Evolutionary conservation across 2,113 vertebrate genomes (phyloP).

Genomic region (Acanthochromis polyacanthus): DNA sequence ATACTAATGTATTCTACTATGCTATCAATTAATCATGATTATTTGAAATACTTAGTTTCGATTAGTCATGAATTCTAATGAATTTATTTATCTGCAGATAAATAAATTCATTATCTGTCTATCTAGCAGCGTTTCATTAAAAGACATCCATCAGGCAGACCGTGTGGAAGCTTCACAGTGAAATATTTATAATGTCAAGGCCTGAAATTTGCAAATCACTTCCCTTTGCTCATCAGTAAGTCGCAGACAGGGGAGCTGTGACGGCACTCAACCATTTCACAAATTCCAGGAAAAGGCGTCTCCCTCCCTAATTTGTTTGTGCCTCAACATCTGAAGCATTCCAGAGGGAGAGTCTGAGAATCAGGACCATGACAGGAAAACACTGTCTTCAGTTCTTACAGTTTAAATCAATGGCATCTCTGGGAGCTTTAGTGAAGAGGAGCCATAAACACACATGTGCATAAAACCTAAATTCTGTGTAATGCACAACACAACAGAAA

Average conservation of each 20-base stretch:
- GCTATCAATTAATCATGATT: no score
- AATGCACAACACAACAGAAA: constrained; percentile 1
- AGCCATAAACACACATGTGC: background rate
- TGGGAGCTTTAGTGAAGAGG: background rate
- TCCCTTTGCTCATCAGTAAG: constrained; percentile 13
- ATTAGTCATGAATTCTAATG: no score
- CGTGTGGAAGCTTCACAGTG: background rate
- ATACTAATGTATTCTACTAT: no score
- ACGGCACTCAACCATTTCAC: constrained; percentile 6
- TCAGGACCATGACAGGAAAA: background rate
- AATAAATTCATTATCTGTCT: background rate
- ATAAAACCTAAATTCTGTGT: background rate
- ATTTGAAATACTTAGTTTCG: no score
- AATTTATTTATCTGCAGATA: no score
- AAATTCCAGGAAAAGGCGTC: constrained; percentile 56
- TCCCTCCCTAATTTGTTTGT: constrained; percentile 46
- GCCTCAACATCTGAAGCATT: constrained; percentile 50
- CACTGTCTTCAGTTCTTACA: background rate
- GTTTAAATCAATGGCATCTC: background rate
- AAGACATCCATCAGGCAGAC: background rate
- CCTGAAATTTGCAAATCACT: constrained; percentile 32
- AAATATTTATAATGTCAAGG: background rate
- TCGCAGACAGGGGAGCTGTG: constrained; percentile 8
- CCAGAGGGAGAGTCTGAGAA: constrained; percentile 18
- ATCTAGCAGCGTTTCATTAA: background rate